Evolutionary conservation across 2,888 invertebrate genomes (phyloP), one percentile per base, ranked within the genome.

Genomic region (Chaitophorus viminalis): DNA sequence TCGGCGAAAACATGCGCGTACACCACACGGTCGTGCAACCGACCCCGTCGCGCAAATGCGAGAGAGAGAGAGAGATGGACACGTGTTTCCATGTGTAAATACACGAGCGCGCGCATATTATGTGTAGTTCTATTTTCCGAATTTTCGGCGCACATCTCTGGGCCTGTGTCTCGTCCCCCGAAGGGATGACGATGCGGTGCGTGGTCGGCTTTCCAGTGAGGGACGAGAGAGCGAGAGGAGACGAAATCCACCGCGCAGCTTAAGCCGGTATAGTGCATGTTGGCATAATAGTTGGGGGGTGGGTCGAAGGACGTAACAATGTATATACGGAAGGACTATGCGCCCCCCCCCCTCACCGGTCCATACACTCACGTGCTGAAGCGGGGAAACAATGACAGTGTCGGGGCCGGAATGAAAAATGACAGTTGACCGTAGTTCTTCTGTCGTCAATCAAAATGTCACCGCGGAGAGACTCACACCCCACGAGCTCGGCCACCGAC

Each of bases 381-480:
- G 39, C 52, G 18, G 86, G n/a, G 79, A 87, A 87, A 87, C 86
- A 87, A 87, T 79, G 79, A 52, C 79, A 39, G 72, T 65, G 86
- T 79, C 79, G 86, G n/a, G 70, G 36, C 77, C 77, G 36, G 79
- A 79, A 87, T 87, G 86, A 87, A 87, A 87, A 87, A 87, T 87
- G 86, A 87, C 86, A 87, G 86, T 87, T 87, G 86, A 87, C 86
- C 86, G 86, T 72, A 21, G 74, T 87, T 87, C 86, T 87, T 87
- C 86, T 81, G 86, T 87, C 86, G 86, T 87, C 86, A 79, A 87
- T 87, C 86, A 87, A 87, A 87, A 87, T 78, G 86, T 87, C 86
- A 87, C 86, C 31, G 72, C n/a, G n/a, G n/a, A n/a, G 70, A 46
- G 31, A 46, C 84, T 76, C 65, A 25, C 29, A 39, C 68, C 2